These are phyloP conservation scores for Ormyrus thymus DNA, from an alignment of 2,888 invertebrate species.

Conservation along the genomic window DNA sequence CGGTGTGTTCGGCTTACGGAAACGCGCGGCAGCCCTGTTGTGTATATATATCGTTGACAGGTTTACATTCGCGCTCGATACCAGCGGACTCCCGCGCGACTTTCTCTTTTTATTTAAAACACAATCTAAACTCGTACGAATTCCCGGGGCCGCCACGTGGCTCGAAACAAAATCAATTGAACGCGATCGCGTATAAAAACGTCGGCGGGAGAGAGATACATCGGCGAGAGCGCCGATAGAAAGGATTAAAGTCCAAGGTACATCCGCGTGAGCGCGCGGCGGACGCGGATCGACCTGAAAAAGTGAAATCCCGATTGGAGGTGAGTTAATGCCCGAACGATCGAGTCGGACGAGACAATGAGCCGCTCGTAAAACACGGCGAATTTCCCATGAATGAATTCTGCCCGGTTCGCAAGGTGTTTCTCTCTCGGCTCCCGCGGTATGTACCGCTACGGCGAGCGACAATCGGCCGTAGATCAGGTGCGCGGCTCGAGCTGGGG, in stretches of 20 bases:
- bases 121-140: constrained; percentile 39
- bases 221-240: not conserved
- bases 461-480: constrained; percentile 45
- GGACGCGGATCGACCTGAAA: not conserved
- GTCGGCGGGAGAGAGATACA: constrained; percentile 10
- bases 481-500: not conserved
- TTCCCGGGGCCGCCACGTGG: not conserved
- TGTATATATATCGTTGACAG: constrained; percentile 29
- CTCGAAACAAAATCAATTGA: constrained; percentile 47
- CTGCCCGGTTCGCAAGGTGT: constrained; percentile 18
- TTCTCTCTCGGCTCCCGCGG: not conserved
- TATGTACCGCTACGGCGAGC: not conserved
- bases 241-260: too few relatives aligned
- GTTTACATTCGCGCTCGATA: constrained; percentile 36
- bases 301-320: not conserved
- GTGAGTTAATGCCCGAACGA: not conserved
- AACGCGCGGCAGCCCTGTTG: constrained; percentile 23
- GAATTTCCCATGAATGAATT: constrained; percentile 45
- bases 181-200: constrained; percentile 22
- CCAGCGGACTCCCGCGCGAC: constrained; percentile 2
- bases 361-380: constrained; percentile 28
- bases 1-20: constrained; percentile 19
- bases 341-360: constrained; percentile 6
- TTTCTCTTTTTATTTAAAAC: constrained; percentile 54
- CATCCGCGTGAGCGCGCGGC: not conserved